Evolutionary conservation across 2,797 vertebrate species (phyloP).

Genomic region (Lycodopsis pacificus): DNA sequence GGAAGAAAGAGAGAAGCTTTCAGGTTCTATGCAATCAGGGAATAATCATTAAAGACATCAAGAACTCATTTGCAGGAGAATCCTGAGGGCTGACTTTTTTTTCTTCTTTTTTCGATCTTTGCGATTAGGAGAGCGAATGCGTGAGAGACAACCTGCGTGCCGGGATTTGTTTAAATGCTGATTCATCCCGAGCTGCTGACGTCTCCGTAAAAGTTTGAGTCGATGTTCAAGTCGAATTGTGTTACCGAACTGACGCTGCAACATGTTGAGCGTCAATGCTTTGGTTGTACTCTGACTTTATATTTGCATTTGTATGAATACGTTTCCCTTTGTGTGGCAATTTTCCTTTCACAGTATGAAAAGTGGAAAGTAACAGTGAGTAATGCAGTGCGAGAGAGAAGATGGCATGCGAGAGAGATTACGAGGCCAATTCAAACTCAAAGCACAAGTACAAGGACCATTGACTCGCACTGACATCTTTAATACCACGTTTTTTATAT

Average conservation of each 20-base stretch:
- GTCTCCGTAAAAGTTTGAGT: neutral
- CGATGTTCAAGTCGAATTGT: neutral
- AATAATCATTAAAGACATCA: conserved; percentile 45
- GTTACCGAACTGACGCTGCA: neutral
- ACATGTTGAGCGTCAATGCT: neutral
- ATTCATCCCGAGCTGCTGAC: conserved; percentile 25
- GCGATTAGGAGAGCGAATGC: conserved; percentile 37
- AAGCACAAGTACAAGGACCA: conserved; percentile 13
- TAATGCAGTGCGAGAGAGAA: conserved; percentile 6
- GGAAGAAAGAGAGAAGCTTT: conserved; percentile 23
- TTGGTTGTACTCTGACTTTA: neutral
- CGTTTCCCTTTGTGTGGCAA: neutral
- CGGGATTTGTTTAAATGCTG: conserved; percentile 20
- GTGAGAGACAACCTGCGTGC: conserved; percentile 22
- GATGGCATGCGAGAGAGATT: conserved; percentile 28
- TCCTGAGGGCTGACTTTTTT: conserved; percentile 24
- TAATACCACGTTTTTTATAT: conserved; percentile 51
- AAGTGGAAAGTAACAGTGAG: conserved; percentile 26
- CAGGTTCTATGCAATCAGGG: conserved; percentile 33
- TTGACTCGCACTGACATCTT: conserved; percentile 41
- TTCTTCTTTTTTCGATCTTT: neutral
- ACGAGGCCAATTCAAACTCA: conserved; percentile 29
- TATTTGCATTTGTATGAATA: neutral
- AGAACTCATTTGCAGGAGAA: conserved; percentile 42
- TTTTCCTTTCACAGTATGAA: conserved; percentile 10